phyloP scores from a whole-genome alignment of 1,140 invertebrate genomes.

The Acromyrmex charruanus region DNA sequence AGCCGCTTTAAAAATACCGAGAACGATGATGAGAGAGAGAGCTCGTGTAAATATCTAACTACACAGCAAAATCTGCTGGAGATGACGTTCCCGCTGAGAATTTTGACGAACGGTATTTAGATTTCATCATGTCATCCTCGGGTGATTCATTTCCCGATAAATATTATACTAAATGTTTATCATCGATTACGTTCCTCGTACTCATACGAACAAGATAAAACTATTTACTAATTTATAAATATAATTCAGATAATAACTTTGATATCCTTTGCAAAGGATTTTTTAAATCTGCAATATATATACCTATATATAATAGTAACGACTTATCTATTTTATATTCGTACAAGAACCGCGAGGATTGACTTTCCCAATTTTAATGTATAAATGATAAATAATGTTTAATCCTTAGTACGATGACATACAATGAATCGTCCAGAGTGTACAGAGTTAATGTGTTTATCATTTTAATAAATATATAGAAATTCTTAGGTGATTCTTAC shows the following conservation, averaged over 20 bases:
- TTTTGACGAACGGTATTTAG: background rate
- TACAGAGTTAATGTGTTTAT: too few species aligned
- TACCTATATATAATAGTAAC: too few species aligned
- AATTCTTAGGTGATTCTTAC: too few species aligned
- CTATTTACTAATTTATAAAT: background rate
- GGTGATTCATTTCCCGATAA: background rate
- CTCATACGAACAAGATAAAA: background rate
- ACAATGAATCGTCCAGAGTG: too few species aligned
- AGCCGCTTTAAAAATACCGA: constrained; percentile 3
- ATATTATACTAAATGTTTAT: constrained; percentile 9
- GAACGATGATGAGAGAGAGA: background rate
- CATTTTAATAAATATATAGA: too few species aligned
- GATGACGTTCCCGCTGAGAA: constrained; percentile 17
- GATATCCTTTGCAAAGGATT: background rate
- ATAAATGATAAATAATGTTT: background rate
- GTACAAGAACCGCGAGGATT: background rate
- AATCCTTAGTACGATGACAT: too few species aligned
- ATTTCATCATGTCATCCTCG: background rate
- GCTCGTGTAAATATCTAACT: background rate
- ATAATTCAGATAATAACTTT: constrained; percentile 9
- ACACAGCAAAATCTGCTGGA: background rate
- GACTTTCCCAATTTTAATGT: background rate
- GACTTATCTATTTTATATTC: constrained; percentile 14
- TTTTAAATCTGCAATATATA: background rate
- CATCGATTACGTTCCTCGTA: background rate